Base-by-base conservation (phyloP, 2,113 vertebrate genomes). In the Cyanistes caeruleus region DNA sequence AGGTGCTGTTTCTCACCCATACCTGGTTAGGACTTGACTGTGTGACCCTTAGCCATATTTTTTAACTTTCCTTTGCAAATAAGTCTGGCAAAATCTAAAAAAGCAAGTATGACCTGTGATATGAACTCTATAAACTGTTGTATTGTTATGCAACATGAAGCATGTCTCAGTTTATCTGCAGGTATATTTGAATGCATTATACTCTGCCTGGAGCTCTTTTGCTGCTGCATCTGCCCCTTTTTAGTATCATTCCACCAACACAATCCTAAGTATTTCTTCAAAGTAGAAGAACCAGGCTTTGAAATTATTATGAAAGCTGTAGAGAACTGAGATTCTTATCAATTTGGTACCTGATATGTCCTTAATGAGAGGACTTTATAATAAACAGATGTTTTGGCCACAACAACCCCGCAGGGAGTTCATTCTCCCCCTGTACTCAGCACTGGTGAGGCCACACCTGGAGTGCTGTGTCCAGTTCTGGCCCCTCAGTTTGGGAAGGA, bases 341-440 rank as follows among this genome's bases (percentile, higher is more conserved):
- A 63, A 11, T 52, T 78, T 43, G 39, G 39, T 39, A 39, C 39
- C 30, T 43, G 30, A 43, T 52, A 43, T 0, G 0, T 52, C 30
- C 48, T 78, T 18, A 27, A 17, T 52, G 24, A 52, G 18, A 52
- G 18, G 30, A 28, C 14, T 78, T 64, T 13, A 43, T n/a, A 43
- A 28, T n/a, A 63, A 52, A n/a, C 24, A 27, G 14, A 43, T 20
- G 22, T n/a, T 27, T 43, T 52, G n/a, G 37, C 37, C 37, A 21
- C 14, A 27, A 11, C 2, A 49, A 15, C 15, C n/a, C 20, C n/a
- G 6, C n/a, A 37, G n/a, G 27, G 44, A 49, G 15, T 9, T 31
- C 27, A 60, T 31, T 7, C 15, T 48, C 1, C 27, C 27, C n/a
- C 25, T 60, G 11, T 31, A 4, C 20, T 31, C 1, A 0, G 27